Conservation (phyloP, 2,888 invertebrate genomes). For the Spodoptera picta region DNA sequence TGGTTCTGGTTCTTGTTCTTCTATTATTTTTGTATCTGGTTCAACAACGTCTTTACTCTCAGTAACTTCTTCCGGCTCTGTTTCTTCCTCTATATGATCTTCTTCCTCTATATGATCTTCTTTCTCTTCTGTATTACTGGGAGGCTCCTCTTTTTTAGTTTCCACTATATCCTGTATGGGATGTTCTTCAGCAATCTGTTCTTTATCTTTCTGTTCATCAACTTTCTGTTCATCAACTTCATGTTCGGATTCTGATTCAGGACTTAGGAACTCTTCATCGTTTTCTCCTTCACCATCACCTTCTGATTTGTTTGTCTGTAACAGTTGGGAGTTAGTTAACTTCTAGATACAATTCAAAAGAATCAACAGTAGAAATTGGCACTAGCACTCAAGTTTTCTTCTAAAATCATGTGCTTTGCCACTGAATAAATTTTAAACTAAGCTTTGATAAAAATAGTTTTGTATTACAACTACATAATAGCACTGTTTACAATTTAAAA, state of each 20-base stretch:
- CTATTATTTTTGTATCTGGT: conserved; percentile 4
- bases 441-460: too few species aligned
- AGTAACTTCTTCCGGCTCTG: conserved; percentile 21
- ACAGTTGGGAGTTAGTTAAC: conserved; percentile 31
- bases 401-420: too few species aligned
- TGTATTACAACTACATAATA: too few species aligned
- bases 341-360: not conserved
- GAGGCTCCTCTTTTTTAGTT: conserved; percentile 27
- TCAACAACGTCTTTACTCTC: conserved; percentile 15
- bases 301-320: conserved; percentile 66
- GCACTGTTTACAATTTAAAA: too few species aligned
- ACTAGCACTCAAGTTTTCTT: too few species aligned
- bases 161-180: conserved; percentile 28
- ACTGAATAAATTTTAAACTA: too few species aligned
- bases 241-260: conserved; percentile 82
- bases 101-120: conserved; percentile 32
- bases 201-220: conserved; percentile 72
- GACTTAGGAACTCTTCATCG: conserved; percentile 85
- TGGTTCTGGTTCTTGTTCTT: conserved; percentile 1
- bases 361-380: too few species aligned
- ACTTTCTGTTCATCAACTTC: conserved; percentile 69
- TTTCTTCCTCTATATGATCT: conserved; percentile 17
- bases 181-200: conserved; percentile 62
- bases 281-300: conserved; percentile 84
- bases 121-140: conserved; percentile 33